Conservation (phyloP, 30 jellyfish, hydroid and myxozoan genomes). For the Cassiopea xamachana region DNA sequence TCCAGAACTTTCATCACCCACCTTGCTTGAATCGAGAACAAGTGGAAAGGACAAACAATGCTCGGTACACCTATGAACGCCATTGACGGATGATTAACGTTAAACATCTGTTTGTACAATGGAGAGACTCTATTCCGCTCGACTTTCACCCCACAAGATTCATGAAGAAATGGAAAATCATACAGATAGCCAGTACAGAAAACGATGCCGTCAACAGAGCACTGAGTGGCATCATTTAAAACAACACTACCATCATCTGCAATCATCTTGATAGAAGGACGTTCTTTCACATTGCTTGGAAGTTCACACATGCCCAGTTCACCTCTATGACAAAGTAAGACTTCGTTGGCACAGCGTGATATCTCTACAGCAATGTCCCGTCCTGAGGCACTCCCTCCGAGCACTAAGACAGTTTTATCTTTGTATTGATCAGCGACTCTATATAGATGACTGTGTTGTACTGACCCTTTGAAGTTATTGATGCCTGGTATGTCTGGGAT, state of each 20-base stretch:
- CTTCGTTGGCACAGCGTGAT: constrained; percentile 51
- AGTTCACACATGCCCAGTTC: constrained; percentile 43
- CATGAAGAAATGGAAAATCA: constrained; percentile 73
- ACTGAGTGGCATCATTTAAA: constrained; percentile 33
- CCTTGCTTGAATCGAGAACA: constrained; percentile 75
- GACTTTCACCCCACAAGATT: constrained; percentile 37
- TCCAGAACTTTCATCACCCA: constrained; percentile 54
- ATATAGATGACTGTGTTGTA: constrained; percentile 82
- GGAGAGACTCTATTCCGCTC: constrained; percentile 56
- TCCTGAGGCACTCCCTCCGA: constrained; percentile 90
- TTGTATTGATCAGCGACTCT: constrained; percentile 58
- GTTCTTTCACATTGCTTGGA: constrained; percentile 67
- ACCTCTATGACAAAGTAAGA: constrained; percentile 74
- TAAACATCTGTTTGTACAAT: constrained; percentile 75
- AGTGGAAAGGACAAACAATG: constrained; percentile 70
- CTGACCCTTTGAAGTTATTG: constrained; percentile 71
- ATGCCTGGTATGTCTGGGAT: constrained; percentile 73
- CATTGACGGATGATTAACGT: constrained; percentile 66
- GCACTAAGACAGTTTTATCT: constrained; percentile 59
- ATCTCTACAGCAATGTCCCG: constrained; percentile 82
- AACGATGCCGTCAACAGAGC: constrained; percentile 74
- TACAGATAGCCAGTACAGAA: constrained; percentile 88
- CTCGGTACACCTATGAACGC: constrained; percentile 85
- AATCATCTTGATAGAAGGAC: constrained; percentile 32
- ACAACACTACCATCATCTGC: constrained; percentile 55